Conservation (phyloP, 2,797 vertebrate species). For the Rhincodon typus region DNA sequence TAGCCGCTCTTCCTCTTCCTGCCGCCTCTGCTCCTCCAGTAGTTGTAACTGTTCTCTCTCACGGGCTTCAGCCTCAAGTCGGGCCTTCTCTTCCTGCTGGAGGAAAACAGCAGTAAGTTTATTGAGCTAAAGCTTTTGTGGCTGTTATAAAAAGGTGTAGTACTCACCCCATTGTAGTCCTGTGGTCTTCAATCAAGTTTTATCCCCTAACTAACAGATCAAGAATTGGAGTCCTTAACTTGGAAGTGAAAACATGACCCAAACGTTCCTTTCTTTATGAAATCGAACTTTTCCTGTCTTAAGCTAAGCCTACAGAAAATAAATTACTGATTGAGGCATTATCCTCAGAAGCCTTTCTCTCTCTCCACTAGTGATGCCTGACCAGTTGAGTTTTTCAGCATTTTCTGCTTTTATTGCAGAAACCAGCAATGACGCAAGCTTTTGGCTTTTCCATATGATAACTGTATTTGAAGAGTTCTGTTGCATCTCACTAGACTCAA, state of each 20-base stretch:
- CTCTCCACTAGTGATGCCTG: too few relatives aligned
- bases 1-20: slow-evolving; percentile 68
- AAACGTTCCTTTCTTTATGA: not conserved
- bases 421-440: not conserved
- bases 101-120: slow-evolving; percentile 36
- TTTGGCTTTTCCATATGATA: not conserved
- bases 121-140: slow-evolving; percentile 5
- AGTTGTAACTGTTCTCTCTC: slow-evolving; percentile 72
- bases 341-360: not conserved
- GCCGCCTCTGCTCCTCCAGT: slow-evolving; percentile 67
- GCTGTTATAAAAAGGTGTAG: not conserved
- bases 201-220: not conserved
- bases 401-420: not conserved
- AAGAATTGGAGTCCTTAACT: not conserved
- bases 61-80: slow-evolving; percentile 77
- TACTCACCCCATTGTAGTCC: not conserved
- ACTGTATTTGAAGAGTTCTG: not conserved
- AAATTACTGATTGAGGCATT: not conserved
- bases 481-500: not conserved
- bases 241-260: not conserved
- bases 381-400: not conserved
- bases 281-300: not conserved
- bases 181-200: not conserved
- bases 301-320: not conserved
- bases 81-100: slow-evolving; percentile 90